These are phyloP conservation scores for Oxyteleia sp. DNA, from an alignment of 2,888 invertebrate species.

Conservation along the genomic window DNA sequence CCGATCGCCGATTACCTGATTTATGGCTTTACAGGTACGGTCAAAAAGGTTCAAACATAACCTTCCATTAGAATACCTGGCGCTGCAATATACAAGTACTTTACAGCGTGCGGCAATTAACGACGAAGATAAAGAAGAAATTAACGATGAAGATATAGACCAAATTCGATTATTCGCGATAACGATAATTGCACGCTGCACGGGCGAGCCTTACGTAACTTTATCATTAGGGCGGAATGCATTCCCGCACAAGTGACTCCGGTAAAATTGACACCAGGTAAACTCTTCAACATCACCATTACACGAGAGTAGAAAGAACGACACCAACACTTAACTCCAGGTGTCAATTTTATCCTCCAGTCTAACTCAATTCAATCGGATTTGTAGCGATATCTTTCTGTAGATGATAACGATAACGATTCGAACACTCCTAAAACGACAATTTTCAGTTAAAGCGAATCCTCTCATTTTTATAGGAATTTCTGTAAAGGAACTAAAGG, in stretches of 20 bases:
- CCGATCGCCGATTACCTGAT: too few relatives aligned
- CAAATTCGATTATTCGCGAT: constrained; percentile 17
- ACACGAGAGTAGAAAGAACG: constrained; percentile 28
- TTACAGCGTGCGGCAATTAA: not conserved
- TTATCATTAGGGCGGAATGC: constrained; percentile 9
- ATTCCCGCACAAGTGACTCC: constrained; percentile 10
- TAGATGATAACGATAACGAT: too few relatives aligned
- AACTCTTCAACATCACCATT: constrained; percentile 14
- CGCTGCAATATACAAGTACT: too few relatives aligned
- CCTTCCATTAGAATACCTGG: not conserved
- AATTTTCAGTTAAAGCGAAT: too few relatives aligned
- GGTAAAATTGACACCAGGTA: constrained; percentile 10
- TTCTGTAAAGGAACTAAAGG: too few relatives aligned
- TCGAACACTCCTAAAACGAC: too few relatives aligned
- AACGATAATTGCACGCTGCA: not conserved
- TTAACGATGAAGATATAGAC: constrained; percentile 1
- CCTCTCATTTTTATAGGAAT: too few relatives aligned
- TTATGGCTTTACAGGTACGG: not conserved
- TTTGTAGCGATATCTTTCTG: too few relatives aligned
- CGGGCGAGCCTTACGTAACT: constrained; percentile 11
- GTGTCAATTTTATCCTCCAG: too few relatives aligned
- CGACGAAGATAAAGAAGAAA: not conserved
- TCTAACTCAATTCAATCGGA: too few relatives aligned
- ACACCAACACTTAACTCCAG: too few relatives aligned
- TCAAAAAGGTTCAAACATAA: not conserved